A percentile compares a stretch with the other conserved stretches of the same genome.
Evolutionary conservation across 2,113 vertebrate genomes (phyloP).

Genomic region (Motacilla alba): DNA sequence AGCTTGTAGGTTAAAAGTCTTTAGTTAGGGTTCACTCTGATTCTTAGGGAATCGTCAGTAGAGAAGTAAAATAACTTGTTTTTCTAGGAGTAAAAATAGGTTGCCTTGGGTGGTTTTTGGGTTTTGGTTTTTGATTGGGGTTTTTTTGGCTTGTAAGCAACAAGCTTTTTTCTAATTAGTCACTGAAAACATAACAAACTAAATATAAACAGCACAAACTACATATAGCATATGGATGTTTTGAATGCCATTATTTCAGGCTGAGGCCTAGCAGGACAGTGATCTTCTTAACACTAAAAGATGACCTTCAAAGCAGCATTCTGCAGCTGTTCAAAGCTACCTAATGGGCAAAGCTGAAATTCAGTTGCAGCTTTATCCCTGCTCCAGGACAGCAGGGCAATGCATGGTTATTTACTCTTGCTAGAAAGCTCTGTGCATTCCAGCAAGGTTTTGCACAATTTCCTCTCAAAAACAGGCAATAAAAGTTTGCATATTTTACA

Average conservation of each 20-base stretch:
- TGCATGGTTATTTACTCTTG: background rate
- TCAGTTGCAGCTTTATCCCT: background rate
- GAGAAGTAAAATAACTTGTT: background rate
- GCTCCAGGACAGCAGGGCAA: background rate
- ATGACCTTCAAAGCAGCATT: background rate
- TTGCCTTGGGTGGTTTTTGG: background rate
- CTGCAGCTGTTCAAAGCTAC: background rate
- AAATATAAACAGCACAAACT: background rate
- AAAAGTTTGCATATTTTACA: background rate
- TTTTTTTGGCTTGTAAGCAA: background rate
- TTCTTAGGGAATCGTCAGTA: background rate
- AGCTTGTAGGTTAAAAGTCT: background rate
- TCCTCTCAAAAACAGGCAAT: background rate
- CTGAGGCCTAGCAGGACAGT: background rate
- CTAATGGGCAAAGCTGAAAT: background rate
- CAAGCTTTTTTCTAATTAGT: background rate
- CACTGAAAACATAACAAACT: background rate
- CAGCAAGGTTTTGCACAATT: background rate
- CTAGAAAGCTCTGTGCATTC: background rate
- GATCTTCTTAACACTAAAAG: background rate
- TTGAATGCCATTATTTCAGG: background rate
- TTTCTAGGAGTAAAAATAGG: background rate
- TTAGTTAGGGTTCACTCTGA: background rate
- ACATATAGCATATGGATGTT: background rate
- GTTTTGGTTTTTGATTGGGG: background rate